Evolutionary conservation across 2,888 invertebrate species (phyloP), one percentile per base, ranked within the genome.

Genomic region (Drosophila nr. perissopoda): DNA sequence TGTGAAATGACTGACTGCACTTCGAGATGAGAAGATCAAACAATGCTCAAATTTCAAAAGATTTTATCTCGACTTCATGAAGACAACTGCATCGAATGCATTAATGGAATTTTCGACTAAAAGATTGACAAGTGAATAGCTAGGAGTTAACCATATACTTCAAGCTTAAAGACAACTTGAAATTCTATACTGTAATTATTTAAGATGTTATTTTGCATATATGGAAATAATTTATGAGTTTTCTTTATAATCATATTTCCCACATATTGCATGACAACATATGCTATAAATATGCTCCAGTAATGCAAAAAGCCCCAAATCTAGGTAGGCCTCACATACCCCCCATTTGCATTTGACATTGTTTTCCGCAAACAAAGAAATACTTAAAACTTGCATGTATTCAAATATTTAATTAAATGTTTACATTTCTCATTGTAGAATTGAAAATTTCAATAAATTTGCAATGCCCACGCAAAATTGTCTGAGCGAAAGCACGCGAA

Each of bases 21-120:
- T 49, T 68, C 5, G 7, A 69, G 79, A 56, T 74, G 79, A 59
- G 78, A 79, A 79, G 68, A 36, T 60, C 71, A 75, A 78, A 79
- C 40, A 79, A 27, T 40, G 36, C 27, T 70, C 52, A 70, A 74
- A 34, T 48, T 59, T 54, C 29, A 33, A 16, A 61, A 29, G 27
- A 29, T 59, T 29, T n/a, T n/a, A 4, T n/a, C 0, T 2, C 5
- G 33, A 29, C 21, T 36, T 36, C 42, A 40, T 13, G 29, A 27
- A 18, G 7, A 13, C 27, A 18, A 34, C 36, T 42, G 10, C 31
- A 52, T 42, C 18, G 5, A 42, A 56, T 38, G 34, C 11, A 8
- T 29, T 38, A 34, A 25, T 59, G 6, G 31, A 58, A 16, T 6
- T 38, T 52, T 52, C n/a, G 4, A 21, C 1, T 1, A 2, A 18